Percentiles rank a stretch among this genome's conserved stretches.
These are phyloP conservation scores for Drosophila ogumai DNA, from an alignment of 1,140 invertebrate genomes.

Conservation along the genomic window DNA sequence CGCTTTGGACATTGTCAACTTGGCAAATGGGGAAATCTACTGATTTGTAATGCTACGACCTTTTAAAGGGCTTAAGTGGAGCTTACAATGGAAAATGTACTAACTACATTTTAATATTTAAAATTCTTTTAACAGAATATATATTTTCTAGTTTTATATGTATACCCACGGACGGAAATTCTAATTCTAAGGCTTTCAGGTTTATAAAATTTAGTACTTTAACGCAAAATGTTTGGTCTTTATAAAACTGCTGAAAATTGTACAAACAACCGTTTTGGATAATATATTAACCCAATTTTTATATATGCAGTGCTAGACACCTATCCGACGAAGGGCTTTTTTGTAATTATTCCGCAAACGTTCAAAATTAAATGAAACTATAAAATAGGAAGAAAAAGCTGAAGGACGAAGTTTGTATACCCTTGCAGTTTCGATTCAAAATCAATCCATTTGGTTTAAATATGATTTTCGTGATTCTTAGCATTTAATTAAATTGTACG, in stretches of 20 bases:
- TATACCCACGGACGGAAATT: not conserved
- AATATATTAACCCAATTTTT: no score
- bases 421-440: not conserved
- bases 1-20: conserved; percentile 9
- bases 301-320: no score
- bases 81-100: not conserved
- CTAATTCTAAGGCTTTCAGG: no score
- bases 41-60: not conserved
- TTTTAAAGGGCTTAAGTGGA: no score
- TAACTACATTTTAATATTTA: not conserved
- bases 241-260: no score
- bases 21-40: conserved; percentile 1
- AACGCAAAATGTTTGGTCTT: no score
- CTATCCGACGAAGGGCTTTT: no score
- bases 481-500: not conserved
- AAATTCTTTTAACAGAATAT: not conserved
- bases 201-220: not conserved
- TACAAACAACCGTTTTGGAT: no score
- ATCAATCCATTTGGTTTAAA: not conserved
- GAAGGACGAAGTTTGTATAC: not conserved
- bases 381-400: no score
- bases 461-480: not conserved
- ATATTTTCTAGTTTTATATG: no score
- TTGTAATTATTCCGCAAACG: no score
- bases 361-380: no score